These are phyloP conservation scores for Amphilophus citrinellus DNA, from an alignment of 2,113 vertebrate genomes.

Conservation along the genomic window DNA sequence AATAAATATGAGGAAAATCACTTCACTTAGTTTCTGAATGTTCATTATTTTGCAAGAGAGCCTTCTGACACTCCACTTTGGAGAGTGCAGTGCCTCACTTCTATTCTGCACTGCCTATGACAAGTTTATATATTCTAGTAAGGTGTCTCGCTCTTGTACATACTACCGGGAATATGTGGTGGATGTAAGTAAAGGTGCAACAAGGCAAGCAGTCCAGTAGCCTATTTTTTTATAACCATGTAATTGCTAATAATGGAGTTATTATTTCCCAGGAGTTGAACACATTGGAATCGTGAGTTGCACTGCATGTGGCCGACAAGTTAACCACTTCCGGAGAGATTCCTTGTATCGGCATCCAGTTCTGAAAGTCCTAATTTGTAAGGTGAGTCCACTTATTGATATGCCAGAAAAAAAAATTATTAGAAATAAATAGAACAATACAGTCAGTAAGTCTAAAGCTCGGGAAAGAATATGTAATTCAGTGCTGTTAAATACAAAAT, in stretches of 20 bases:
- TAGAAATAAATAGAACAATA: neutral
- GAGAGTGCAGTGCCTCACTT: neutral
- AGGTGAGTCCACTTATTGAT: constrained; percentile 82
- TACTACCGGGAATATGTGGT: neutral
- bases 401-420: neutral
- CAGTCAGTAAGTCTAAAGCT: neutral
- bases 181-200: neutral
- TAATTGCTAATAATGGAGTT: constrained; percentile 27
- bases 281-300: constrained; percentile 94
- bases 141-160: neutral
- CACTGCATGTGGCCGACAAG: constrained; percentile 96
- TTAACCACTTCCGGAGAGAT: constrained; percentile 98
- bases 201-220: neutral
- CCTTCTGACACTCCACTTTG: neutral
- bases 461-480: neutral
- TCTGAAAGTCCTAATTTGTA: constrained; percentile 98
- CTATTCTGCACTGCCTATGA: neutral
- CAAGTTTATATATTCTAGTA: neutral
- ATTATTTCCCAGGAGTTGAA: constrained; percentile 81
- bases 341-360: constrained; percentile 94
- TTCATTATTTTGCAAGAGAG: neutral
- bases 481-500: neutral
- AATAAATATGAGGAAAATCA: neutral
- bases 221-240: neutral
- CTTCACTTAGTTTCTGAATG: neutral